Base-by-base conservation (phyloP, 2,888 invertebrate genomes). In the Leptinotarsa haldemani region DNA sequence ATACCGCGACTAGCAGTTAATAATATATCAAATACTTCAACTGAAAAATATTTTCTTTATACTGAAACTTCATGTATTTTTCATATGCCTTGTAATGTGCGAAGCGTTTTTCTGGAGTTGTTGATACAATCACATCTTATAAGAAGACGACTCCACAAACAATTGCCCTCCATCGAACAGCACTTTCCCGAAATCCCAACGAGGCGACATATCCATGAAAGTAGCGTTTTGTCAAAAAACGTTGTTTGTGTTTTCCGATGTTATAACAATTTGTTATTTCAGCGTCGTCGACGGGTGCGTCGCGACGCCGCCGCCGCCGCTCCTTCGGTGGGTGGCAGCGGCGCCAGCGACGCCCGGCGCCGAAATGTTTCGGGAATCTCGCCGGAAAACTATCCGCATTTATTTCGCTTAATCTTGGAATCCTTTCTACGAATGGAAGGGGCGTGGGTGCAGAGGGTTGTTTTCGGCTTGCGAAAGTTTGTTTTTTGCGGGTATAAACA, bases 201-300 rank as follows among this genome's bases (percentile, higher is more conserved):
- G 30, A 25, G 40, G 18, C 61, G 40, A n/a, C 61, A 25, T 40
- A 16, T 40, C 61, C 18, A 7, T 16, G n/a, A 74, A 69, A 77
- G 71, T 71, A 66, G 52, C 69, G 65, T 73, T 76, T 74, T 74
- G 67, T 70, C 74, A 77, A 80, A 82, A 83, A 82, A 83, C 76
- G 67, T 78, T 80, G 77, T 76, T 78, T 78, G 80, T 81, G 83
- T 84, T 84, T 84, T 82, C 82, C 78, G 75, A 77, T 81, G 83
- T 84, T 85, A 85, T 85, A 85, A 85, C 85, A 85, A 86, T 85
- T 86, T 86, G 85, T 86, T 86, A 86, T 85, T 85, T 83, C 81
- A 83, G 82, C 83, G 83, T 82, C 82, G 81, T 76, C 78, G 82
- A 78, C 71, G 76, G 68, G 74, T 78, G 65, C 77, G 78, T 73